Percentiles rank a stretch among this genome's conserved stretches.
These are phyloP conservation scores for Cremastobaeus sp. DNA, from an alignment of 2,888 invertebrate genomes.

Conservation along the genomic window DNA sequence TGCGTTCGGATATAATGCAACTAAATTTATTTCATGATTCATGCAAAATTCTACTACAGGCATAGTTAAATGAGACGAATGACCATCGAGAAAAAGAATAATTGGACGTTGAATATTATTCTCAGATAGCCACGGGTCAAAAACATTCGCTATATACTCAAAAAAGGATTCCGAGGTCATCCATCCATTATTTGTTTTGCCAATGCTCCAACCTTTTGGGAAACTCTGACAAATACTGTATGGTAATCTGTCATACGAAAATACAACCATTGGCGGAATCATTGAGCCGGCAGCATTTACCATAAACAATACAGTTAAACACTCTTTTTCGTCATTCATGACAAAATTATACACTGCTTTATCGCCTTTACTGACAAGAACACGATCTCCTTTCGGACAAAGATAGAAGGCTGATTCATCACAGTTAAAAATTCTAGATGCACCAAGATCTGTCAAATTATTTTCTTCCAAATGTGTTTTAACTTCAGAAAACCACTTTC, in stretches of 20 bases:
- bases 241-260: conserved; percentile 68
- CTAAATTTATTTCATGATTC: neutral
- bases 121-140: conserved; percentile 71
- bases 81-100: conserved; percentile 8
- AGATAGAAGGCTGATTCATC: conserved; percentile 36
- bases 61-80: neutral
- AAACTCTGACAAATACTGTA: conserved; percentile 62
- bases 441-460: conserved; percentile 9
- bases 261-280: conserved; percentile 67
- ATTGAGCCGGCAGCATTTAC: conserved; percentile 64
- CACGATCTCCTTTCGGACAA: conserved; percentile 18
- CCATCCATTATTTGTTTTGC: conserved; percentile 76
- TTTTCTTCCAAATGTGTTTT: neutral
- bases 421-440: conserved; percentile 30
- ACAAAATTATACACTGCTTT: conserved; percentile 37
- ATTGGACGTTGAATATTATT: neutral
- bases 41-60: neutral
- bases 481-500: conserved; percentile 2
- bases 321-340: conserved; percentile 36
- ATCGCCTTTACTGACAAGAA: conserved; percentile 24
- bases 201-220: conserved; percentile 72
- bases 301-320: conserved; percentile 27
- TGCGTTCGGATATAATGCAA: neutral
- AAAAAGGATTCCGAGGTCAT: conserved; percentile 75
- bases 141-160: conserved; percentile 74